phyloP scores from a whole-genome alignment of 2,113 vertebrate genomes.

The Hydrochoerus hydrochaeris region DNA sequence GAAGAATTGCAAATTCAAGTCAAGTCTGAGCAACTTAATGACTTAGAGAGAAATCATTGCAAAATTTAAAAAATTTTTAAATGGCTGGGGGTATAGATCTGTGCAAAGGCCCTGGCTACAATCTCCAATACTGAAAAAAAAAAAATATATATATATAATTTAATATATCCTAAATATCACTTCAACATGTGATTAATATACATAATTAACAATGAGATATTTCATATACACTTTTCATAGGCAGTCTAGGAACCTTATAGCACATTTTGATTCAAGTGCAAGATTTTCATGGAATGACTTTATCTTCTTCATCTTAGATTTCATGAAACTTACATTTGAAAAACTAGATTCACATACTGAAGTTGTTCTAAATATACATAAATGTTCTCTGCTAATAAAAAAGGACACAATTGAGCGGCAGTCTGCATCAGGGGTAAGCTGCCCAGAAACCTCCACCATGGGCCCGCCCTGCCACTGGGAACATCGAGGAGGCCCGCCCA shows the following conservation, averaged over 20 bases:
- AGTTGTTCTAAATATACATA: background rate
- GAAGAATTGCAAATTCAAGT: background rate
- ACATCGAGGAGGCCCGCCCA: too few species aligned
- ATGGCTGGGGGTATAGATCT: background rate
- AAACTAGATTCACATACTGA: background rate
- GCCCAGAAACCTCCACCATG: too few species aligned
- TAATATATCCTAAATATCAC: background rate
- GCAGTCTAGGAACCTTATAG: background rate
- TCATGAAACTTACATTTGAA: background rate
- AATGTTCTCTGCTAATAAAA: background rate
- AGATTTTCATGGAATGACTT: background rate
- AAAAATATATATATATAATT: background rate
- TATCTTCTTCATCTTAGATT: background rate
- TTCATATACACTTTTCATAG: slow-evolving; percentile 27
- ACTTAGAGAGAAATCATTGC: background rate
- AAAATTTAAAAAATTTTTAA: background rate
- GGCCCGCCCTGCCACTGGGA: too few species aligned
- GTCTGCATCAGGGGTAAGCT: too few species aligned
- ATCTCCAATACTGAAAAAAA: background rate
- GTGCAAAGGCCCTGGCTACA: background rate
- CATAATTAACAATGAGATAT: background rate
- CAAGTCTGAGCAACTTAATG: background rate
- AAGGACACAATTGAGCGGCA: background rate
- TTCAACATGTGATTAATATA: background rate
- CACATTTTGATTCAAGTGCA: background rate